phyloP scores from a whole-genome alignment of 2,113 vertebrate species.

The Festucalex cinctus region DNA sequence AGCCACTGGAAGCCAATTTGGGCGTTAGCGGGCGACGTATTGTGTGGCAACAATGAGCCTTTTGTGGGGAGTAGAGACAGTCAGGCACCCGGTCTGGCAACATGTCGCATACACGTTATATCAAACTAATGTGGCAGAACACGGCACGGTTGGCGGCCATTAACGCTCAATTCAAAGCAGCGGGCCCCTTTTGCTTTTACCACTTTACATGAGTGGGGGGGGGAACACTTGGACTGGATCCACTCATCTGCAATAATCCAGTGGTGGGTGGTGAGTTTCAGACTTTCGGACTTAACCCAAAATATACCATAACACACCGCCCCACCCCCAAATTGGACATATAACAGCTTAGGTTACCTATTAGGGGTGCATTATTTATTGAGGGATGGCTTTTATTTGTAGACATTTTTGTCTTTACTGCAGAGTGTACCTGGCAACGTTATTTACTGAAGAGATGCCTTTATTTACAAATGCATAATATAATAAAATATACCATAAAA shows the following conservation, averaged over 20 bases:
- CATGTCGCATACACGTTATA: conserved; percentile 61
- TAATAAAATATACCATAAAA: no score
- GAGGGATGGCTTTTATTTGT: no score
- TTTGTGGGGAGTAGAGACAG: conserved; percentile 64
- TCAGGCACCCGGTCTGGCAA: conserved; percentile 63
- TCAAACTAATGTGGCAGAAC: conserved; percentile 62
- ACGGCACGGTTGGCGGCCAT: conserved; percentile 57
- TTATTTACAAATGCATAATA: no score
- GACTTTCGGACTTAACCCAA: no score
- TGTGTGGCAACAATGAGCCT: conserved; percentile 64
- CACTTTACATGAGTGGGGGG: background rate
- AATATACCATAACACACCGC: no score
- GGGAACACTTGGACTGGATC: background rate
- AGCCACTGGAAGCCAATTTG: conserved; percentile 48
- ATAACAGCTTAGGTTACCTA: no score
- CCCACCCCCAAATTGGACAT: no score
- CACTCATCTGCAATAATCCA: background rate
- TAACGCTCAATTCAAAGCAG: conserved; percentile 37
- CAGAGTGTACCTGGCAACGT: no score
- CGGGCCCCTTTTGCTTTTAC: conserved; percentile 6
- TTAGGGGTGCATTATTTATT: no score
- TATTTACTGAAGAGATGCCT: no score
- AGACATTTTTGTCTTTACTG: no score
- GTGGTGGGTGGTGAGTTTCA: no score
- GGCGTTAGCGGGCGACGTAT: conserved; percentile 47